Evolutionary conservation across 2,888 invertebrate genomes (phyloP), one percentile per base, ranked within the genome.

Genomic region (Drosophila heteroneura): DNA sequence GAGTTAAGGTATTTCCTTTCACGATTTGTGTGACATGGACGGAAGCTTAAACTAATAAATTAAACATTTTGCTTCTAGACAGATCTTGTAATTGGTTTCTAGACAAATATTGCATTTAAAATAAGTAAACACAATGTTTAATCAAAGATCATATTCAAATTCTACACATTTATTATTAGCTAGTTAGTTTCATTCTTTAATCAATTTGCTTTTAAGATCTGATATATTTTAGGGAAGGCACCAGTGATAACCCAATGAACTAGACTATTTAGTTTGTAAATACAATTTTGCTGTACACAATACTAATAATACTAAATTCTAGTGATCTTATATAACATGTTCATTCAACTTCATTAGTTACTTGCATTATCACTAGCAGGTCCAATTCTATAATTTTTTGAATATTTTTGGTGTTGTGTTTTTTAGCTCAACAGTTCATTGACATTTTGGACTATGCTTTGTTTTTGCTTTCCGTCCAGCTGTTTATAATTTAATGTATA

Each of bases 371-470:
- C 28, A 39, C 28, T 5, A n/a, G 37, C 35, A 33, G 39, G 0
- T 44, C 33, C 53, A 60, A 61, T 58, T 70, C 41, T 56, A 35
- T 39, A 12, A 26, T 26, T 19, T 22, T 49, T 47, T 64, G 54
- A 51, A 56, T 26, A n/a, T 73, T 59, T 74, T 69, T 28, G 19
- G 10, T 59, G 68, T 64, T 57, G 58, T 70, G 53, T 54, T 67
- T 84, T 83, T 71, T 80, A 68, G 76, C 72, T 22, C 57, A 66
- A 37, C 61, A 76, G 90, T 90, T 90, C 91, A 83, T 82, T 91
- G 91, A 90, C 91, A 82, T 72, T 70, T 69, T 49, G 57, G 53
- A 64, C 41, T 57, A 41, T 59, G 70, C 53, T 53, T 65, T 60
- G 68, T 64, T 61, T 63, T 64, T 51, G 60, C 76, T 75, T 54